A percentile compares a stretch with the other conserved stretches of the same genome.
These are phyloP conservation scores for Procambarus virginalis DNA, from an alignment of 1,140 invertebrate genomes.

Conservation along the genomic window DNA sequence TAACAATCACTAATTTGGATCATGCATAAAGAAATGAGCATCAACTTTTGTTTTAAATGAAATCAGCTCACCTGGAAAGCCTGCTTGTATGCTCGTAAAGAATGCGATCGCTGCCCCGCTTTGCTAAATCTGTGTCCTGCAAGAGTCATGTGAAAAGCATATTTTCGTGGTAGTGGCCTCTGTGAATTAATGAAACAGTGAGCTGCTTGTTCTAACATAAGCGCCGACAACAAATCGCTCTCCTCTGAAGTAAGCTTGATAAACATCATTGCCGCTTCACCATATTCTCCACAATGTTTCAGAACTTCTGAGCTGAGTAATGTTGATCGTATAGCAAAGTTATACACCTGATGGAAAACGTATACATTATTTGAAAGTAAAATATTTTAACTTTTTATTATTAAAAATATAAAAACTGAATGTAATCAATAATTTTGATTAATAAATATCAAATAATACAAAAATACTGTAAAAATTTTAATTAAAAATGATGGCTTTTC, in stretches of 20 bases:
- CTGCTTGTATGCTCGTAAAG: constrained; percentile 92
- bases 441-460: too few species aligned
- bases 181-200: constrained; percentile 89
- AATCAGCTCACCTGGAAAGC: constrained; percentile 84
- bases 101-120: constrained; percentile 91
- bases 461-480: too few species aligned
- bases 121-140: constrained; percentile 94
- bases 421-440: too few species aligned
- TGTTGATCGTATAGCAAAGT: constrained; percentile 91
- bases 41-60: background rate
- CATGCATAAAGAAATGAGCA: too few species aligned
- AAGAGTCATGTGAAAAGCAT: constrained; percentile 97
- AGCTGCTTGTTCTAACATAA: constrained; percentile 95
- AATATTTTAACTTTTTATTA: background rate
- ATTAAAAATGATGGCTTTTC: too few species aligned
- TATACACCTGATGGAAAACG: constrained; percentile 59
- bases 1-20: too few species aligned
- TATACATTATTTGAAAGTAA: background rate
- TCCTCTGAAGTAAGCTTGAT: constrained; percentile 97
- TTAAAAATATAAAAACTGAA: background rate
- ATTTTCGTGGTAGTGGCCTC: constrained; percentile 89
- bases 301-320: constrained; percentile 91
- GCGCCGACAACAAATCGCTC: constrained; percentile 85
- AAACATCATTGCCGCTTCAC: constrained; percentile 93
- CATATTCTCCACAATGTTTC: constrained; percentile 83